phyloP scores from a whole-genome alignment of 2,888 invertebrate genomes.

The Punctoribates punctum region DNA sequence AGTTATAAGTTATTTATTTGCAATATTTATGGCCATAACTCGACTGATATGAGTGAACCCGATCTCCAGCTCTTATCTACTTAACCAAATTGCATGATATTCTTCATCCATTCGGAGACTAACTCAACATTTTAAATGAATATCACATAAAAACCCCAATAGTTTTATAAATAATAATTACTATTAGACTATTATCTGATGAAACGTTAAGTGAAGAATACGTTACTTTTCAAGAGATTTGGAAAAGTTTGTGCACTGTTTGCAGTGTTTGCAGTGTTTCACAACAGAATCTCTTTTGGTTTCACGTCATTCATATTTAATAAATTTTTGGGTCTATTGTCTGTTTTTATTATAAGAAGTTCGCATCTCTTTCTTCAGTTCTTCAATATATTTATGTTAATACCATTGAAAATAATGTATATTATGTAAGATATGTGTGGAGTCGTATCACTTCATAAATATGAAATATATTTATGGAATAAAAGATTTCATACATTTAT shows the following conservation, averaged over 20 bases:
- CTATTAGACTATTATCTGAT: slow-evolving; percentile 21
- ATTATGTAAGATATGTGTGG: background rate
- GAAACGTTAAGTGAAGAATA: background rate
- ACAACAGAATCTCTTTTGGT: background rate
- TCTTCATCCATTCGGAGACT: background rate
- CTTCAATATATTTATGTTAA: background rate
- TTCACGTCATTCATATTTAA: slow-evolving; percentile 20
- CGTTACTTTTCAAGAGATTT: background rate
- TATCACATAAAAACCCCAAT: background rate
- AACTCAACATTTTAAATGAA: background rate
- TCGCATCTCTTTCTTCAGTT: background rate
- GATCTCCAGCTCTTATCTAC: slow-evolving; percentile 4
- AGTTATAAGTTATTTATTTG: slow-evolving; percentile 27
- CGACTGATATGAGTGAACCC: slow-evolving; percentile 8
- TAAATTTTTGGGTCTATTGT: background rate
- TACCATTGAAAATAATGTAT: background rate
- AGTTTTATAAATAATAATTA: slow-evolving; percentile 30
- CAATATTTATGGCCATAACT: slow-evolving; percentile 13
- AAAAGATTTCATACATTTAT: slow-evolving; percentile 16
- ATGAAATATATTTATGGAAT: slow-evolving; percentile 18
- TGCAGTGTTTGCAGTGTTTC: background rate
- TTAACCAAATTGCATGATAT: slow-evolving; percentile 25
- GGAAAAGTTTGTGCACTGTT: background rate
- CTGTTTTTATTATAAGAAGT: background rate
- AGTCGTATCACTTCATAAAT: slow-evolving; percentile 8